A percentile compares a stretch with the other conserved stretches of the same genome.
These are phyloP conservation scores for Sciurus niger DNA, from an alignment of 2,113 vertebrate species.

Conservation along the genomic window DNA sequence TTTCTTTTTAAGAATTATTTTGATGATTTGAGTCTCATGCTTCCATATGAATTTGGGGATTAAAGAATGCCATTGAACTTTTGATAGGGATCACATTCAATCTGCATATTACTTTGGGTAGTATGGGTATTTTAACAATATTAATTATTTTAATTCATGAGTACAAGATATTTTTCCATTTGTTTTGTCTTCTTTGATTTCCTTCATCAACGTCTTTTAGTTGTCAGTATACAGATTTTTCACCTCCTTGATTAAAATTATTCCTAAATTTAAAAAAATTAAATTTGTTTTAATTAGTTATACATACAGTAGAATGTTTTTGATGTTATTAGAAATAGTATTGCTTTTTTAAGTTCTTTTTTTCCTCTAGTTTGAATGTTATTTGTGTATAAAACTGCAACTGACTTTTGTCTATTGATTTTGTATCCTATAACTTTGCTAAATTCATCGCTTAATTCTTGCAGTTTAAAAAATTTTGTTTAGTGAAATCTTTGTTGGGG, in stretches of 20 bases:
- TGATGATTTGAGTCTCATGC: background rate
- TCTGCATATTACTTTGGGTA: background rate
- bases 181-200: background rate
- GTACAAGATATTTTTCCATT: background rate
- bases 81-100: background rate
- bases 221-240: background rate
- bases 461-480: background rate
- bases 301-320: background rate
- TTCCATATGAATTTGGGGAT: background rate
- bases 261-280: background rate
- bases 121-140: background rate
- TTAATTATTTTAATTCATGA: background rate
- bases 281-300: too few relatives aligned
- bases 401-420: background rate
- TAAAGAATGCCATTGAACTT: background rate
- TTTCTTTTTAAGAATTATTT: constrained; percentile 3
- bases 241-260: background rate
- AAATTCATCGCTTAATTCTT: background rate
- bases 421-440: background rate
- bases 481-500: background rate
- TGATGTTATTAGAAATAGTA: background rate
- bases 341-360: background rate
- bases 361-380: background rate
- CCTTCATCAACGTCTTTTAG: background rate
- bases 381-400: background rate